phyloP scores from a whole-genome alignment of 1,140 invertebrate species.

The Brachionus calyciflorus region DNA sequence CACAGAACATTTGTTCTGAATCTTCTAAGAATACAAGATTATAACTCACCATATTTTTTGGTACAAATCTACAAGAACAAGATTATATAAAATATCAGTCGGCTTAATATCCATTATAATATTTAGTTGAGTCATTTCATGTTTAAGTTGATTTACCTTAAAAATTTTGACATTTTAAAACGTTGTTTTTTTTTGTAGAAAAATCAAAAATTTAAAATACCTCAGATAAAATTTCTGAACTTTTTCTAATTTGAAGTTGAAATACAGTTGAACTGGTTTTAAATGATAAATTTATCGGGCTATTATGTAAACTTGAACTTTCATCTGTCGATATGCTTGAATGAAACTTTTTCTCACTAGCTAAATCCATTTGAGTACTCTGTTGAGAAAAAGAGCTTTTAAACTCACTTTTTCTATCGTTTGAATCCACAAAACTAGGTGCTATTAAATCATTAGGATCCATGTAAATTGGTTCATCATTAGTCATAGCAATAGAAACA shows the following conservation, averaged over 20 bases:
- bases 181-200: neutral
- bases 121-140: constrained; percentile 2
- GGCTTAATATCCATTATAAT: neutral
- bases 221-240: constrained; percentile 20
- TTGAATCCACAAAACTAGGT: constrained; percentile 1
- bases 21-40: too few relatives aligned
- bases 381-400: neutral
- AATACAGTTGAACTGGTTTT: constrained; percentile 28
- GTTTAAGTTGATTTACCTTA: neutral
- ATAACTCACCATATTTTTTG: constrained; percentile 23
- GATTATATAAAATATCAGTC: constrained; percentile 24
- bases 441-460: neutral
- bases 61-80: constrained; percentile 22
- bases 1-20: neutral
- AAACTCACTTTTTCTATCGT: neutral
- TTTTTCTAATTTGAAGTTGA: constrained; percentile 22
- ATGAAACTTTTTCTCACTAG: constrained; percentile 12
- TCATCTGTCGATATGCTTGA: neutral
- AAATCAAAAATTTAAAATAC: constrained; percentile 3
- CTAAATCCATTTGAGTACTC: neutral
- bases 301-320: neutral
- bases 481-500: neutral
- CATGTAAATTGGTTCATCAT: constrained; percentile 43
- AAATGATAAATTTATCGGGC: neutral
- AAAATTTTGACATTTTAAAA: neutral